A percentile compares a stretch with the other conserved stretches of the same genome.
These are phyloP conservation scores for Ostrea denselamellosa DNA, from an alignment of 1,140 invertebrate genomes.

Conservation along the genomic window DNA sequence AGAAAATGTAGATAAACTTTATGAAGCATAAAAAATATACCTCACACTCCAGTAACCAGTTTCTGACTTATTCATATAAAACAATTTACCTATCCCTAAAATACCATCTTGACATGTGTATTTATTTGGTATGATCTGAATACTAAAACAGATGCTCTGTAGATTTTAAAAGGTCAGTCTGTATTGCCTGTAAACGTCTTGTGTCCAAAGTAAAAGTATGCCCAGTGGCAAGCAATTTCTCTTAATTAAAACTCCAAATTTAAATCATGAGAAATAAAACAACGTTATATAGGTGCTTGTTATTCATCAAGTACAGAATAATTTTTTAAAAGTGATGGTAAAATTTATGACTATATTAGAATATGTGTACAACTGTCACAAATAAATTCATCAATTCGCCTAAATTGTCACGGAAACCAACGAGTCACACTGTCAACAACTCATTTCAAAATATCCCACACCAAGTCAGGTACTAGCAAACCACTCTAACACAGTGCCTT, in stretches of 20 bases:
- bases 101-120: neutral
- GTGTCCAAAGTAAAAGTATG: neutral
- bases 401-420: neutral
- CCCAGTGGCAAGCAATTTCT: neutral
- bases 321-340: neutral
- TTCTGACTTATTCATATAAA: neutral
- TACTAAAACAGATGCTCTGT: neutral
- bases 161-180: neutral
- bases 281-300: neutral
- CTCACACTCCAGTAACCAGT: neutral
- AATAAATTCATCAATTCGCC: slow-evolving; percentile 15
- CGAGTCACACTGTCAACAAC: neutral
- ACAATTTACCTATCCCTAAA: slow-evolving; percentile 2
- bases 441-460: neutral
- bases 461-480: neutral
- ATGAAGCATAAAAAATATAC: neutral
- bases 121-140: neutral
- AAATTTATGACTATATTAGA: neutral
- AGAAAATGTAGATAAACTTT: neutral
- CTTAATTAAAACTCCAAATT: neutral
- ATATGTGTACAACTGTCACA: neutral
- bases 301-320: neutral
- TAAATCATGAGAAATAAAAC: neutral
- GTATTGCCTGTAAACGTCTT: neutral
- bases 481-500: neutral